Conservation (phyloP, 2,797 vertebrate species). For the Malurus leucopterus region DNA sequence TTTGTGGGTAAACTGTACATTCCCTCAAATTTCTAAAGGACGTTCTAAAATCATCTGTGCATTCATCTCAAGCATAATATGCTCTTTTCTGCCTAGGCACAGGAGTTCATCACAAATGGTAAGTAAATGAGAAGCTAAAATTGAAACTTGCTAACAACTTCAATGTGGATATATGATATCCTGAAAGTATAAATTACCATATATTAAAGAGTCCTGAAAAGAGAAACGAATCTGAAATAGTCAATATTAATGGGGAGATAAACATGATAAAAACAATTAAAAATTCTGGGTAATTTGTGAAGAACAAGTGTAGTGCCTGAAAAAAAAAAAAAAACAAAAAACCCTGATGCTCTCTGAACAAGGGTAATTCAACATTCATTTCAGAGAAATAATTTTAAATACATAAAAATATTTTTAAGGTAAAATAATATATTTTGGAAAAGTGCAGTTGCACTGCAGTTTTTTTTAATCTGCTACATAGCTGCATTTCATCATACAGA, state of each 20-base stretch:
- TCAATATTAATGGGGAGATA: not conserved
- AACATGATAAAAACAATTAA: not conserved
- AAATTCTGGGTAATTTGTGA: not conserved
- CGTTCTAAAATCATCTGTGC: slow-evolving; percentile 1
- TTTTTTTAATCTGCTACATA: not conserved
- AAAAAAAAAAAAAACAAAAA: not conserved
- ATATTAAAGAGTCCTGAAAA: not conserved
- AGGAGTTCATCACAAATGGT: not conserved
- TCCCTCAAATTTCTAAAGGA: not conserved
- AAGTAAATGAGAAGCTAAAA: slow-evolving; percentile 2
- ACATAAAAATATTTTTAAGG: not conserved
- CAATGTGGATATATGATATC: not conserved
- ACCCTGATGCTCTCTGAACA: not conserved
- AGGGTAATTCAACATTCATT: not conserved
- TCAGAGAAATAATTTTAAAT: not conserved
- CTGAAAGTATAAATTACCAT: not conserved
- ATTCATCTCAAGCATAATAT: not conserved
- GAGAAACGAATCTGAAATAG: not conserved
- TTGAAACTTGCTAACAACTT: not conserved
- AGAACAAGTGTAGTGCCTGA: not conserved
- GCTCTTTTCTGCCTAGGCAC: not conserved
- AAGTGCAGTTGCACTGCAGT: not conserved
- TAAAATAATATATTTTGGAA: not conserved
- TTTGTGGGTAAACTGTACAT: not conserved
- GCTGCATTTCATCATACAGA: not conserved